A percentile compares a stretch with the other conserved stretches of the same genome.
These are phyloP conservation scores for Conus betulinus DNA, from an alignment of 1,140 invertebrate species.

Conservation along the genomic window DNA sequence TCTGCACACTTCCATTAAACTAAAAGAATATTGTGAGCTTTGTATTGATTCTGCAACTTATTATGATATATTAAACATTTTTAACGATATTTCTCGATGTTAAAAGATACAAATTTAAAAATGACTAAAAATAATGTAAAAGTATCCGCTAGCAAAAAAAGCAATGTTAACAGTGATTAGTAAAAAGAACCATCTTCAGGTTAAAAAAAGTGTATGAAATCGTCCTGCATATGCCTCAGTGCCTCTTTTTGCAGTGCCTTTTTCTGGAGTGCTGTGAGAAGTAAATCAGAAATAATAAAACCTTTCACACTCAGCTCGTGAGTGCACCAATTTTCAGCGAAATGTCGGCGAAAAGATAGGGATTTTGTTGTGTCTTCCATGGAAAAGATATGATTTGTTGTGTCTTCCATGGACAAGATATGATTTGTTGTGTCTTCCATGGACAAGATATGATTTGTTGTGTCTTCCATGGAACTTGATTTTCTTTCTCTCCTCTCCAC, in stretches of 20 bases:
- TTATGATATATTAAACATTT: too few species aligned
- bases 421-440: background rate
- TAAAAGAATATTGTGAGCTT: too few species aligned
- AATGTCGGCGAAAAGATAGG: background rate
- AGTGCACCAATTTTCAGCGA: background rate
- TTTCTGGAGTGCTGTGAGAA: background rate
- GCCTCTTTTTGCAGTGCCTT: conserved; percentile 1
- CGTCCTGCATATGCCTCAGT: background rate
- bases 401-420: too few species aligned
- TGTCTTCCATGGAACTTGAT: background rate
- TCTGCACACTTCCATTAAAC: too few species aligned
- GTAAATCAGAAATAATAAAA: background rate
- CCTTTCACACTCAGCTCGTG: background rate
- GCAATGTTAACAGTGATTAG: background rate
- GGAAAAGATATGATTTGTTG: too few species aligned
- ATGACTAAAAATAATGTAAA: background rate
- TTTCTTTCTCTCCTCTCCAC: too few species aligned
- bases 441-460: background rate
- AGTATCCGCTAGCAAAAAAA: background rate
- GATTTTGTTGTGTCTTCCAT: background rate
- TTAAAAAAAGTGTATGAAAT: too few species aligned
- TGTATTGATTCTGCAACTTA: too few species aligned
- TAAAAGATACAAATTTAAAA: too few species aligned
- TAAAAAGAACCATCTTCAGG: too few species aligned
- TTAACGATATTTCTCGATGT: too few species aligned